Base-by-base conservation (phyloP, 2,113 vertebrate genomes). In the Gila orcuttii region DNA sequence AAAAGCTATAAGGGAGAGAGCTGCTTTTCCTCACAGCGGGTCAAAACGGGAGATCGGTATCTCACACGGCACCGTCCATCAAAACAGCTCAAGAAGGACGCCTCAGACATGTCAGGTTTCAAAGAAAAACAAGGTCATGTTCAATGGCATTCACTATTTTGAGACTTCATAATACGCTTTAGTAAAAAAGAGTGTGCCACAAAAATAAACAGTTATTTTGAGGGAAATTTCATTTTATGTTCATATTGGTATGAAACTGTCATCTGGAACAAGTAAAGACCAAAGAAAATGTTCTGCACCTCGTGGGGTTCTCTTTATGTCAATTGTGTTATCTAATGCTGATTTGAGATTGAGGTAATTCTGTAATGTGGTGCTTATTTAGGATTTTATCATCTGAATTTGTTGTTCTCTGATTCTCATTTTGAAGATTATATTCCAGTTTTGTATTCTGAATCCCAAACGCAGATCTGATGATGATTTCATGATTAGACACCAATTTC, bases 201-300 rank as follows among this genome's bases (percentile, higher is more conserved):
- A 79, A 79, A 60, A 79, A 79, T 79, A 62, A 79, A 79, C 33
- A 79, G 60, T n/a, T 0, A 25, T 60, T n/a, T 39, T 39, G 7
- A 42, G 68, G 39, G 21, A 71, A 73, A 79, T 79, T 17, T 62
- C 21, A n/a, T 60, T 25, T 25, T 0, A 42, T 4, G 31, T 79
- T 59, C 76, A 77, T 23, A 55, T 55, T 23, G 39, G 21, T 45
- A n/a, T 28, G 42, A 47, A 25, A 74, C 23, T 3, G n/a, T 74
- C 71, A 47, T 47, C 71, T 74, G 71, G n/a, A 74, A 1, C 23
- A 74, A 11, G 47, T 25, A 25, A 74, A 47, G n/a, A 17, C 1
- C 42, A 47, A n/a, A 47, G 42, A 3, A 74, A 47, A 47, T 3
- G 4, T 45, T 45, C 21, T 69, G 66, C 17, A 11, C 66, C 7